Evolutionary conservation across 2,113 vertebrate species (phyloP).

Genomic region (Morphnarchus princeps): DNA sequence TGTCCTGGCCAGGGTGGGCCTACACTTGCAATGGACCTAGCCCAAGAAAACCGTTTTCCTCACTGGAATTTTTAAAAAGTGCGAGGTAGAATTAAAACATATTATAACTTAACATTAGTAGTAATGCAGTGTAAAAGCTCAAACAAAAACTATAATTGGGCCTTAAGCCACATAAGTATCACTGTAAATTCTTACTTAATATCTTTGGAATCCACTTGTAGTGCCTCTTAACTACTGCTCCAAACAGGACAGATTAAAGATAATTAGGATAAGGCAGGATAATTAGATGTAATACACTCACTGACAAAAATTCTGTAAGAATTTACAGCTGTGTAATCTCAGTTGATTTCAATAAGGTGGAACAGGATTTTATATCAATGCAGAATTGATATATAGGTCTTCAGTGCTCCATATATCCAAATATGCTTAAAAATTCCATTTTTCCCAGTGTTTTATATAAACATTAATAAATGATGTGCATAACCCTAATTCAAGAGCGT

Average conservation of each 20-base stretch:
- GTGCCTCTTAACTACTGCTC: background rate
- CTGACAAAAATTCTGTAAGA: background rate
- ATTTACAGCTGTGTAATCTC: background rate
- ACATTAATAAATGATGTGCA: background rate
- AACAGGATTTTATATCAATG: background rate
- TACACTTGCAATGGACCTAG: fast-evolving
- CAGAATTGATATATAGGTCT: background rate
- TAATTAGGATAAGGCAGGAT: background rate
- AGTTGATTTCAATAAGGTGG: background rate
- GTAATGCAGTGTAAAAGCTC: background rate
- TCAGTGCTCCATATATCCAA: background rate
- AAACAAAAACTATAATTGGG: background rate
- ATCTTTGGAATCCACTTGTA: background rate
- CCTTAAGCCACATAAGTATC: background rate
- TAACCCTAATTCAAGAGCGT: background rate
- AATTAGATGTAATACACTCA: background rate
- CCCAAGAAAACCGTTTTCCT: background rate
- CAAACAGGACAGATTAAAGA: background rate
- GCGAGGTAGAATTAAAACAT: background rate
- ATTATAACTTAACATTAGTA: background rate
- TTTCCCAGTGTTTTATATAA: background rate
- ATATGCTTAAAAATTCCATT: background rate
- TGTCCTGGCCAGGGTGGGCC: fast-evolving
- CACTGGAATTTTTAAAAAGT: background rate
- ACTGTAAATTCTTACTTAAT: background rate